Percentiles rank a stretch among this genome's conserved stretches.
Conservation (phyloP, 1,140 invertebrate genomes). For the Delia radicum region DNA sequence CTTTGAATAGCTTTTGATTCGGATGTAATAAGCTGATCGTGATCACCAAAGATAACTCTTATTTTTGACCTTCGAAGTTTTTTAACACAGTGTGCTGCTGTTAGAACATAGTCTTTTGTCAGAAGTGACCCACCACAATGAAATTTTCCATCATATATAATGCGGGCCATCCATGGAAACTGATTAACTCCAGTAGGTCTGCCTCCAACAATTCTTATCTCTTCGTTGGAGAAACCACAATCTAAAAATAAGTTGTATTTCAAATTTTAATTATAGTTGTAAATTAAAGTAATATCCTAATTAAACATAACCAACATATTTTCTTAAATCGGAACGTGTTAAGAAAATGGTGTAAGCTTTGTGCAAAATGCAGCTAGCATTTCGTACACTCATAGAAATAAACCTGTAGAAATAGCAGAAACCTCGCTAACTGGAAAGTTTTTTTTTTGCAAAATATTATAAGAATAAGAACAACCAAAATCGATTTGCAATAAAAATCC, state of each 20-base stretch:
- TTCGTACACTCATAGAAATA: no score
- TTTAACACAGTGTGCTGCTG: constrained; percentile 70
- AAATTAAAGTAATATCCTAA: no score
- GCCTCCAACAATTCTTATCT: constrained; percentile 70
- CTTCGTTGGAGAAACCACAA: constrained; percentile 71
- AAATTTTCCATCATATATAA: constrained; percentile 80
- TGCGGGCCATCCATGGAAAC: constrained; percentile 83
- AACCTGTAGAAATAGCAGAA: no score
- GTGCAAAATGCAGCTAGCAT: no score
- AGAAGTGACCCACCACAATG: constrained; percentile 87
- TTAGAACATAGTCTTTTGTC: constrained; percentile 70
- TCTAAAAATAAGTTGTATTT: constrained; percentile 64
- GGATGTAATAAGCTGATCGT: constrained; percentile 75
- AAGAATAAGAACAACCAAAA: no score
- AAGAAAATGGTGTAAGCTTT: no score
- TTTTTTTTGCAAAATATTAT: no score
- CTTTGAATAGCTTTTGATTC: constrained; percentile 77
- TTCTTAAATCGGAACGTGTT: no score
- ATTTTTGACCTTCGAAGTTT: constrained; percentile 76
- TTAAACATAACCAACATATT: no score
- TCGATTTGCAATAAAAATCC: no score
- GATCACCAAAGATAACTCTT: constrained; percentile 75
- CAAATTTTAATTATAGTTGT: neutral
- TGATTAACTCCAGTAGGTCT: constrained; percentile 74
- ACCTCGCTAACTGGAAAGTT: no score